phyloP scores from a whole-genome alignment of 1,140 invertebrate genomes.

The Batillaria attramentaria region DNA sequence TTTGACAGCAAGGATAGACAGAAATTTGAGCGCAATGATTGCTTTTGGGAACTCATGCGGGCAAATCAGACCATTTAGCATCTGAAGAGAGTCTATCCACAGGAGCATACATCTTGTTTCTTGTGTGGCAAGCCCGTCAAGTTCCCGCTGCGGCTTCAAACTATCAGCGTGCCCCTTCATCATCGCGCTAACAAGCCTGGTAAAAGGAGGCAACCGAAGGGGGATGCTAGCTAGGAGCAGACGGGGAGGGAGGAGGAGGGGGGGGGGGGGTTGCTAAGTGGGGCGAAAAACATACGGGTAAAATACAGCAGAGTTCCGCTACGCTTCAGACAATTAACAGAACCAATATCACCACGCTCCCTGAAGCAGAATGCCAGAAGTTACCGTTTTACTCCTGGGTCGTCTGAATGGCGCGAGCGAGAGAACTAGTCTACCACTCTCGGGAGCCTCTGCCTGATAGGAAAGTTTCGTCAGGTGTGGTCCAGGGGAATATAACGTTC shows the following conservation, averaged over 20 bases:
- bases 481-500: too few relatives aligned
- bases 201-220: neutral
- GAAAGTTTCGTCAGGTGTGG: too few relatives aligned
- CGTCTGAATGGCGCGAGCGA: too few relatives aligned
- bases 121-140: conserved; percentile 2
- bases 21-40: conserved; percentile 31
- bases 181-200: conserved; percentile 30
- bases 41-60: conserved; percentile 19
- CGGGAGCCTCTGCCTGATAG: too few relatives aligned
- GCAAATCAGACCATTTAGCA: conserved; percentile 37
- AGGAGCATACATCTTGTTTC: conserved; percentile 29
- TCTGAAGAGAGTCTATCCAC: neutral
- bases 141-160: conserved; percentile 9
- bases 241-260: neutral
- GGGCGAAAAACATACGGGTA: too few relatives aligned
- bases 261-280: too few relatives aligned
- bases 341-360: too few relatives aligned
- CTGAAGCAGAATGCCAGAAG: too few relatives aligned
- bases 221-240: neutral
- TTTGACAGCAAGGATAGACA: conserved; percentile 29
- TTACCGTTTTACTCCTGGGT: too few relatives aligned
- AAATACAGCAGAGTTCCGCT: too few relatives aligned
- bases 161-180: conserved; percentile 14
- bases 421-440: too few relatives aligned
- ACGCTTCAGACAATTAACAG: too few relatives aligned